phyloP scores from a whole-genome alignment of 2,888 invertebrate genomes.

The Boloria selene region DNA sequence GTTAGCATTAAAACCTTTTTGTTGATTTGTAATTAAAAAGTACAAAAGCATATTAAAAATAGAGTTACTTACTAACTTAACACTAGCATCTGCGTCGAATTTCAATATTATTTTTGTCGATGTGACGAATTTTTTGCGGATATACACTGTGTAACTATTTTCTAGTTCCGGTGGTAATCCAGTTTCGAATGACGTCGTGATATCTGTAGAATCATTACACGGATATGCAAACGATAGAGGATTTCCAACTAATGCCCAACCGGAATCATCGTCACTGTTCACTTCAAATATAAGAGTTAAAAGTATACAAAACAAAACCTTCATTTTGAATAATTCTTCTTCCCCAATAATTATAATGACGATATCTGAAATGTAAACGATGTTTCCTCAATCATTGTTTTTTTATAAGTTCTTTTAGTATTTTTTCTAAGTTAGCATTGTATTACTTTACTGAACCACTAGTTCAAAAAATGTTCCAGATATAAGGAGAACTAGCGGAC shows the following conservation, averaged over 20 bases:
- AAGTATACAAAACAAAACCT: too few species aligned
- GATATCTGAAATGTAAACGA: too few species aligned
- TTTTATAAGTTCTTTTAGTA: too few species aligned
- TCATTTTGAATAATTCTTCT: too few species aligned
- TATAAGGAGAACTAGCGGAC: too few species aligned
- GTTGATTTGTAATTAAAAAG: background rate
- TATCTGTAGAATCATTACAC: slow-evolving; percentile 43
- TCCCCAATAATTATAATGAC: too few species aligned
- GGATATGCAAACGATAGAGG: slow-evolving; percentile 37
- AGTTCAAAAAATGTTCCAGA: too few species aligned
- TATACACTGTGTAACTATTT: slow-evolving; percentile 44
- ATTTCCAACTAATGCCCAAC: slow-evolving; percentile 45
- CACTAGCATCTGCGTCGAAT: slow-evolving; percentile 47
- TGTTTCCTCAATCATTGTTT: too few species aligned
- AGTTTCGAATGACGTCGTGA: slow-evolving; percentile 38
- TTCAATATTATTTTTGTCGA: slow-evolving; percentile 36
- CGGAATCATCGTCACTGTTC: slow-evolving; percentile 2
- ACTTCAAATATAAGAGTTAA: slow-evolving; percentile 25
- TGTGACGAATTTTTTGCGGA: slow-evolving; percentile 36
- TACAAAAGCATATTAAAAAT: background rate
- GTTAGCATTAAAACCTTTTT: background rate
- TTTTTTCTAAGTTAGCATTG: too few species aligned
- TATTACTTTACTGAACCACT: too few species aligned
- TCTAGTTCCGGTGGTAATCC: slow-evolving; percentile 47
- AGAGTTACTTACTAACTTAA: slow-evolving; percentile 46